A percentile compares a stretch with the other conserved stretches of the same genome.
phyloP scores from a whole-genome alignment of 2,797 vertebrate species.

The Danionella dracula region DNA sequence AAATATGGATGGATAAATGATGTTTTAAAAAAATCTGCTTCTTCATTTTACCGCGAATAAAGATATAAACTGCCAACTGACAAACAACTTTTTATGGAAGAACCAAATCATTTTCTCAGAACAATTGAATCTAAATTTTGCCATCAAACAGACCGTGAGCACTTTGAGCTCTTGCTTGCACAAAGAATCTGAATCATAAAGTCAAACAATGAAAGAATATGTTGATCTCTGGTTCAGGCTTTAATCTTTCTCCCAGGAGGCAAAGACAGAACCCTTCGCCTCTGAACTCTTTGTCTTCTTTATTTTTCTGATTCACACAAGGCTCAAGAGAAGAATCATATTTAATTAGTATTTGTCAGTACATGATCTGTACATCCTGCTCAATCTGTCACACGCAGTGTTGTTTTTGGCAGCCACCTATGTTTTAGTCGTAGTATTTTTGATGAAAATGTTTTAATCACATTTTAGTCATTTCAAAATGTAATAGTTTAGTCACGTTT shows the following conservation, averaged over 20 bases:
- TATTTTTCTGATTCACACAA: neutral
- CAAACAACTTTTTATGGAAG: neutral
- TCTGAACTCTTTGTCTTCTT: neutral
- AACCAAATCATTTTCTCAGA: neutral
- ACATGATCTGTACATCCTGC: too few relatives aligned
- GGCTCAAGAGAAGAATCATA: neutral
- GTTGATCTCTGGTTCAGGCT: constrained; percentile 23
- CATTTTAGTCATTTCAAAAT: too few relatives aligned
- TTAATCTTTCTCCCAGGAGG: constrained; percentile 24
- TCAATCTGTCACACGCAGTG: too few relatives aligned
- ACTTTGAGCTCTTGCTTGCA: neutral
- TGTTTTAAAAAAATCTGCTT: neutral
- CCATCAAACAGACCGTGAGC: neutral
- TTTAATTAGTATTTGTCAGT: neutral
- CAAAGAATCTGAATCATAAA: constrained; percentile 4
- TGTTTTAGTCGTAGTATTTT: too few relatives aligned
- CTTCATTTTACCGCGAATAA: neutral
- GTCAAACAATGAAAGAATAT: constrained; percentile 16
- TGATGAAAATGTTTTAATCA: too few relatives aligned
- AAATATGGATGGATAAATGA: neutral
- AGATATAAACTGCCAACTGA: neutral
- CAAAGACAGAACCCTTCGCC: neutral
- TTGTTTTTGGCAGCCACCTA: too few relatives aligned
- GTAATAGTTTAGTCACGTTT: too few relatives aligned
- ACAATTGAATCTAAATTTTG: neutral